phyloP scores from a whole-genome alignment of 2,113 vertebrate species.

The Varanus komodoensis region DNA sequence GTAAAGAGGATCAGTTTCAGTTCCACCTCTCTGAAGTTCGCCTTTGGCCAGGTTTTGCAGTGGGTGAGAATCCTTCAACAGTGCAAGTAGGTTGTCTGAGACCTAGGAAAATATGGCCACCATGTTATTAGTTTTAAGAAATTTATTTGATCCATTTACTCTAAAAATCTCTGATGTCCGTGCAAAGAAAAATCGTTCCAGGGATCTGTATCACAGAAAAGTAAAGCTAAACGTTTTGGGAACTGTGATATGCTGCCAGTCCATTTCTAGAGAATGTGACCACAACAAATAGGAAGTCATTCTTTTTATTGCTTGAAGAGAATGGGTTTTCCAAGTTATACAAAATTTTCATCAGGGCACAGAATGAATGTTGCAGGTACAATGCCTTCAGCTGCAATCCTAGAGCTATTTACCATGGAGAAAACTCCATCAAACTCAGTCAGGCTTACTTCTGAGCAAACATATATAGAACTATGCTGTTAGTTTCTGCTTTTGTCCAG shows the following conservation, averaged over 20 bases:
- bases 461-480: neutral
- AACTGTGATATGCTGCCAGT: neutral
- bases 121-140: neutral
- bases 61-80: neutral
- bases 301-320: neutral
- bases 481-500: neutral
- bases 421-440: neutral
- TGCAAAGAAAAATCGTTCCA: neutral
- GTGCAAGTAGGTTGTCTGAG: neutral
- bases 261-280: neutral
- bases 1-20: neutral
- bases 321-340: neutral
- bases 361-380: neutral
- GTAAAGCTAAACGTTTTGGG: neutral
- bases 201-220: neutral
- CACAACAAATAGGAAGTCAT: neutral
- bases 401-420: neutral
- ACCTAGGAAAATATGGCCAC: neutral
- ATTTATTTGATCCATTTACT: neutral
- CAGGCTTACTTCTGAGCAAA: neutral
- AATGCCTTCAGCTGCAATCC: neutral
- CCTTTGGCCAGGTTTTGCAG: neutral
- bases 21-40: neutral
- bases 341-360: neutral
- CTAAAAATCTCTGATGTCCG: neutral